A percentile compares a stretch with the other conserved stretches of the same genome.
Conservation (phyloP, 2,797 vertebrate species). For the Trachops cirrhosus region DNA sequence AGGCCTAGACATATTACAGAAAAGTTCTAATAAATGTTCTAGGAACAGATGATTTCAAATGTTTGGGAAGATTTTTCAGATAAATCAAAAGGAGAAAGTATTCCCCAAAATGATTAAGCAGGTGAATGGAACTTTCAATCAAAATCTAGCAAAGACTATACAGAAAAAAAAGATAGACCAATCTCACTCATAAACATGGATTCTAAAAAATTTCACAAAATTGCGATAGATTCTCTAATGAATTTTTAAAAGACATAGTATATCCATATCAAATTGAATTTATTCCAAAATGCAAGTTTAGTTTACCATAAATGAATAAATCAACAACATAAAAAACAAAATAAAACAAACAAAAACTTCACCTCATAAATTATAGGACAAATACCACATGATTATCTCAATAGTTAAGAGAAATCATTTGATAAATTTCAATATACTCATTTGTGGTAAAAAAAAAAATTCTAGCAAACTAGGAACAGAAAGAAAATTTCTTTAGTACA, state of each 20-base stretch:
- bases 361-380: not conserved
- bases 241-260: not conserved
- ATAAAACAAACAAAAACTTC: not conserved
- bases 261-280: not conserved
- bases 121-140: not conserved
- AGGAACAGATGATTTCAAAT: not conserved
- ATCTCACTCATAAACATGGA: not conserved
- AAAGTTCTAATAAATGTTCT: not conserved
- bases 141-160: not conserved
- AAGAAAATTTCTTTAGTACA: not conserved
- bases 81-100: constrained; percentile 11
- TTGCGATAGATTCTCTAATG: not conserved
- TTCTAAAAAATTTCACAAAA: constrained; percentile 4
- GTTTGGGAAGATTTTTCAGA: not conserved
- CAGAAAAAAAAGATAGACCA: not conserved
- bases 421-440: not conserved
- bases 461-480: not conserved
- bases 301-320: not conserved
- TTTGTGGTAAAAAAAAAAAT: not conserved
- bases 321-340: not conserved
- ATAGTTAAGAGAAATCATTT: not conserved
- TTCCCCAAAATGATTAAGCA: not conserved
- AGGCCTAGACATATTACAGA: not conserved
- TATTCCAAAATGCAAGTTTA: not conserved
- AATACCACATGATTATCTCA: not conserved